Evolutionary conservation across 2,888 invertebrate genomes (phyloP).

Genomic region (Siphlonurus alternatus): DNA sequence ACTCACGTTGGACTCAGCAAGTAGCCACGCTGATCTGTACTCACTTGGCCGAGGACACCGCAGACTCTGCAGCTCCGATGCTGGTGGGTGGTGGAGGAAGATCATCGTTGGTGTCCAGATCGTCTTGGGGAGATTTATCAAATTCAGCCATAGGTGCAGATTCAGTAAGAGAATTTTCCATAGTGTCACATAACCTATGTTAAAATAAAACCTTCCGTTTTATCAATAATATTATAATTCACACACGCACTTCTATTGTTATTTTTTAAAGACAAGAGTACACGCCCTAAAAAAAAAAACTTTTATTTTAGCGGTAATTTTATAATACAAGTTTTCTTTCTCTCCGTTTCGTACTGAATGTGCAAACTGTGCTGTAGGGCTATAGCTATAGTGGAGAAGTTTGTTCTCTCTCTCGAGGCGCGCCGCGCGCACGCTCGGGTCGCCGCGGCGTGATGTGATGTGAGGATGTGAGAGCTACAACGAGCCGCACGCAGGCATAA

Average conservation of each 20-base stretch:
- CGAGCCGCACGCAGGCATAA: background rate
- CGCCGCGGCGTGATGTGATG: background rate
- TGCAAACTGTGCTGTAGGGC: background rate
- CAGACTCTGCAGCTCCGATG: background rate
- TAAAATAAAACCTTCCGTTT: no score
- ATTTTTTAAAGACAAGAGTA: background rate
- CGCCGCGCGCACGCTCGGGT: background rate
- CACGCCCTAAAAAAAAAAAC: background rate
- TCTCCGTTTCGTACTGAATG: background rate
- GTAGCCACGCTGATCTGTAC: no score
- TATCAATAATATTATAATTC: no score
- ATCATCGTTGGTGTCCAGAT: background rate
- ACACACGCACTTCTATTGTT: background rate
- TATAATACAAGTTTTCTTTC: background rate
- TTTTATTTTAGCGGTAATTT: background rate
- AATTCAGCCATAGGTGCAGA: slow-evolving; percentile 52
- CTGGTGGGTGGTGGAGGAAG: background rate
- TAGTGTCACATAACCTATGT: background rate
- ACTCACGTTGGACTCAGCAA: no score
- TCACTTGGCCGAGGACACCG: background rate
- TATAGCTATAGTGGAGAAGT: background rate
- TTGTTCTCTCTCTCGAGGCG: background rate
- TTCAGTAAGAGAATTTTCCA: slow-evolving; percentile 10
- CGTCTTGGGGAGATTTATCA: slow-evolving; percentile 42
- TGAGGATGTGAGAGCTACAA: background rate